These are phyloP conservation scores for Alectoris magna DNA, from an alignment of 2,797 vertebrate species.

Conservation along the genomic window DNA sequence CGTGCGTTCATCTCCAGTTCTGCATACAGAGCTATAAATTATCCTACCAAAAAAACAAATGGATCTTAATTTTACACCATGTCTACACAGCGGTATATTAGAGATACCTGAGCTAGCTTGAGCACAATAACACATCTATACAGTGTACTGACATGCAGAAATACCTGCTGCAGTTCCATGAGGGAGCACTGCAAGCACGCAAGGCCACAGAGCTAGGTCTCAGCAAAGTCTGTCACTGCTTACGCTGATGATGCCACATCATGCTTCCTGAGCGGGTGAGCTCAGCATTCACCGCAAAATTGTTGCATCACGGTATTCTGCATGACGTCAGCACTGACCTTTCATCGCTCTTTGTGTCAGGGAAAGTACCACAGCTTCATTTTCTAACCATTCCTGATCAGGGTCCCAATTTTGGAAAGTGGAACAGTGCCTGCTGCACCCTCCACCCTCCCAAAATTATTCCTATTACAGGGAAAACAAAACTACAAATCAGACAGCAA, in stretches of 20 bases:
- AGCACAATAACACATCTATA: neutral
- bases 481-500: neutral
- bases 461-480: neutral
- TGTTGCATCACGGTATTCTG: neutral
- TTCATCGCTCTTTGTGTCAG: neutral
- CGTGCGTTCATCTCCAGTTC: neutral
- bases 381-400: accelerated
- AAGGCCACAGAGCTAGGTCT: neutral
- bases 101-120: neutral
- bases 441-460: neutral
- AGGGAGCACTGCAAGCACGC: accelerated
- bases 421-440: neutral
- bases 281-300: neutral
- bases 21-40: neutral
- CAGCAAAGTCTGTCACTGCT: neutral
- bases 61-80: neutral
- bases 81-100: accelerated
- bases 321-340: neutral
- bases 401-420: neutral
- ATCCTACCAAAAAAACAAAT: neutral
- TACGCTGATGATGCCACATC: neutral
- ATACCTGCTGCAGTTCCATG: neutral
- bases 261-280: neutral
- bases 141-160: neutral
- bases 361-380: neutral